Evolutionary conservation across 1,140 invertebrate species (phyloP).

Genomic region (Dermatophagoides farinae): DNA sequence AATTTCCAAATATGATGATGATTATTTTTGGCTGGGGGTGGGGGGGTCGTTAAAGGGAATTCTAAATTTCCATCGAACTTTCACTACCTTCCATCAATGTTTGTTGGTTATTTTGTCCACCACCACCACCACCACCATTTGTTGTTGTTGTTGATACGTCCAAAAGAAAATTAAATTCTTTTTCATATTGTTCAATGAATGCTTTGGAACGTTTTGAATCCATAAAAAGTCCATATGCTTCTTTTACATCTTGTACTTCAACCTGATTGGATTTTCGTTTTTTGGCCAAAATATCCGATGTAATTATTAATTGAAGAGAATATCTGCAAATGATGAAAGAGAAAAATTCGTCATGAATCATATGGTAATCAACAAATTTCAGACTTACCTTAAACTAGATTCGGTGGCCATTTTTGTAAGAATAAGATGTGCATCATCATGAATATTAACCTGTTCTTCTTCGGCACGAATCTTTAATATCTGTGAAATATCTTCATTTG

Average conservation of each 20-base stretch:
- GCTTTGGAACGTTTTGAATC: conserved; percentile 76
- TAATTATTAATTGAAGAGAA: conserved; percentile 94
- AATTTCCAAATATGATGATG: too few species aligned
- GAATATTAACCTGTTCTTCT: conserved; percentile 92
- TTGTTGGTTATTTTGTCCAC: too few species aligned
- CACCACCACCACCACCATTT: too few species aligned
- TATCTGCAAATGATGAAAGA: conserved; percentile 37
- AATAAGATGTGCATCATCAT: conserved; percentile 68
- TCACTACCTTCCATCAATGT: too few species aligned
- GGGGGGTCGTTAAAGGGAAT: too few species aligned
- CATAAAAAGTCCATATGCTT: conserved; percentile 79
- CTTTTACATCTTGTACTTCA: conserved; percentile 72
- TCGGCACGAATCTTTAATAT: conserved; percentile 82
- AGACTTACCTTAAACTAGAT: conserved; percentile 30
- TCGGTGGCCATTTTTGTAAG: conserved; percentile 77
- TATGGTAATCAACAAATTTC: too few species aligned
- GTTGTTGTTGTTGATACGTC: too few species aligned
- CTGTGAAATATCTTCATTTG: conserved; percentile 67
- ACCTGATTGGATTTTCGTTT: conserved; percentile 48
- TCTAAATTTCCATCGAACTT: too few species aligned
- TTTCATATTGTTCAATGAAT: conserved; percentile 83
- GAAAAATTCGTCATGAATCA: background rate
- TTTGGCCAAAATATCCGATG: conserved; percentile 67
- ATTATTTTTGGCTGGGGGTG: too few species aligned
- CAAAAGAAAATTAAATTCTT: conserved; percentile 45